phyloP scores from a whole-genome alignment of 2,888 invertebrate genomes.

The Cephus runcator region DNA sequence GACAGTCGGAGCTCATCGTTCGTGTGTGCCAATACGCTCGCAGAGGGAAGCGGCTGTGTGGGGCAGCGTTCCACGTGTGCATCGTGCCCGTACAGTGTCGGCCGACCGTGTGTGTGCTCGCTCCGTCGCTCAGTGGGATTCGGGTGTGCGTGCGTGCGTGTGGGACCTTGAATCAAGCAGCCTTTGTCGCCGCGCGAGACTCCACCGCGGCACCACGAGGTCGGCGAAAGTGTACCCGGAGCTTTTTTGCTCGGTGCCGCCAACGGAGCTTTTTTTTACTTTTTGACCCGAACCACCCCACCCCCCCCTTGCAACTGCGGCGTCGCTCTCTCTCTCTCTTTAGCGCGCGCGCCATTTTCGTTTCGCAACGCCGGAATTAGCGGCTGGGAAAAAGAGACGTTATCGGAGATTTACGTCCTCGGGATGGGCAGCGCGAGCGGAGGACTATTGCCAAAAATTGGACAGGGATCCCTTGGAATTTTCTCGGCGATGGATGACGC shows the following conservation, averaged over 20 bases:
- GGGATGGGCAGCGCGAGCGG: not conserved
- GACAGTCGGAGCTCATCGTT: conserved; percentile 11
- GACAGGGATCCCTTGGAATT: not conserved
- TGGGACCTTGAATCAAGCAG: conserved; percentile 65
- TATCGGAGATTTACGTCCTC: conserved; percentile 20
- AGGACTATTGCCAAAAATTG: not conserved
- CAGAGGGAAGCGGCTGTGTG: not conserved
- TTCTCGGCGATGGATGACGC: not conserved
- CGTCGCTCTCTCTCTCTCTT: conserved; percentile 24
- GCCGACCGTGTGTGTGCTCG: conserved; percentile 21
- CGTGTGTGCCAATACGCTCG: conserved; percentile 5
- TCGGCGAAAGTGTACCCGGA: conserved; percentile 65
- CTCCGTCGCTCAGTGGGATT: not conserved
- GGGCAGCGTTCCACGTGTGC: conserved; percentile 6
- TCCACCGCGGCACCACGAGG: conserved; percentile 62
- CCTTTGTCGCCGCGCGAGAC: conserved; percentile 65
- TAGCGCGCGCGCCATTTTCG: conserved; percentile 30
- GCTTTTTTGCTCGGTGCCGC: conserved; percentile 49
- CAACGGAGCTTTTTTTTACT: conserved; percentile 7
- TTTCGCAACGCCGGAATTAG: conserved; percentile 33
- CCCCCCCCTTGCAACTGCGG: conserved; percentile 27
- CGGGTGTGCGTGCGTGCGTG: conserved; percentile 43
- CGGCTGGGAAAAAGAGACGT: conserved; percentile 19
- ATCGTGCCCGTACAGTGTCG: conserved; percentile 10
- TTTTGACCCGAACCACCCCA: conserved; percentile 38